These are phyloP conservation scores for Lampropteryx suffumata DNA, from an alignment of 2,888 invertebrate species.

Conservation along the genomic window DNA sequence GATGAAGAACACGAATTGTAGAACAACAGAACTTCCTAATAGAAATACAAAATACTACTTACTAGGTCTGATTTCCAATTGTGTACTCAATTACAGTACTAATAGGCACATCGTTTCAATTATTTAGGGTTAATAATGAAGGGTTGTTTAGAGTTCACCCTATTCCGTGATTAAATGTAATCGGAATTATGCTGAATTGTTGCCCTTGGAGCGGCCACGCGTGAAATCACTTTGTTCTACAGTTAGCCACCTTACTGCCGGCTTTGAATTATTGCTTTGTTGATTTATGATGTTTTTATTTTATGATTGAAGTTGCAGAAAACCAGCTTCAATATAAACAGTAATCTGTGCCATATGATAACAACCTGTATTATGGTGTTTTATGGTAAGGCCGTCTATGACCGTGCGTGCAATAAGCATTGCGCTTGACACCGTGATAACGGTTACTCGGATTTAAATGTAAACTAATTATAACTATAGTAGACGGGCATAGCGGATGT, in stretches of 20 bases:
- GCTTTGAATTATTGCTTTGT: constrained; percentile 30
- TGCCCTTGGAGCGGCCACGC: constrained; percentile 64
- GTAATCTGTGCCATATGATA: too few relatives aligned
- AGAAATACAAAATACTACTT: background rate
- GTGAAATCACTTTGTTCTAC: constrained; percentile 81
- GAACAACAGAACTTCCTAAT: too few relatives aligned
- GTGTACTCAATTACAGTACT: constrained; percentile 48
- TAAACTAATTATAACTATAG: too few relatives aligned
- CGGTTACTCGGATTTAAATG: too few relatives aligned
- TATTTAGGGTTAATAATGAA: constrained; percentile 66
- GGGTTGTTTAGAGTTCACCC: constrained; percentile 62
- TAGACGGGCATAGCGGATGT: too few relatives aligned
- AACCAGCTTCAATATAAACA: too few relatives aligned
- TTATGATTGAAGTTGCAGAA: background rate
- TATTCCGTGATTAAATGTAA: constrained; percentile 69
- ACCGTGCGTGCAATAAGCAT: too few relatives aligned
- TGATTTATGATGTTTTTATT: constrained; percentile 18
- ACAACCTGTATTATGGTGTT: too few relatives aligned
- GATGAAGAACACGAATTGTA: too few relatives aligned
- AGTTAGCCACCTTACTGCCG: constrained; percentile 65
- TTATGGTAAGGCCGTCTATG: too few relatives aligned
- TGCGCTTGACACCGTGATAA: too few relatives aligned
- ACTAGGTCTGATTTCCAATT: constrained; percentile 13
- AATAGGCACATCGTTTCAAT: constrained; percentile 65
- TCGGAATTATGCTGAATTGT: constrained; percentile 67